Evolutionary conservation across 2,113 vertebrate species (phyloP).

Genomic region (Axis porcinus): DNA sequence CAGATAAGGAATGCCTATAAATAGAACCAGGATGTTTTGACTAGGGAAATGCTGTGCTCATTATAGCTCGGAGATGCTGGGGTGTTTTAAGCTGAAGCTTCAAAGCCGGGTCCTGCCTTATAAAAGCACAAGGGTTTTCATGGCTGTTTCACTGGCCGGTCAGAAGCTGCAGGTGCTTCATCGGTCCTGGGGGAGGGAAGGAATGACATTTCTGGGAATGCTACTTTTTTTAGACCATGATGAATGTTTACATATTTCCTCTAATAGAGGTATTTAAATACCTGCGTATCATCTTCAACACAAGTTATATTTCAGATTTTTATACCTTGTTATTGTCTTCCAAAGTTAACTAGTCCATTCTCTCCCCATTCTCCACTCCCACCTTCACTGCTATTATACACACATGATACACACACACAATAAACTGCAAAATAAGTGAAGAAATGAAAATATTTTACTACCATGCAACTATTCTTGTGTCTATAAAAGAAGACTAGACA

Average conservation of each 20-base stretch:
- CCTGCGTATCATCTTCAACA: conserved; percentile 10
- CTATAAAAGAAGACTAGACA: conserved; percentile 15
- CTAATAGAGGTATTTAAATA: conserved; percentile 27
- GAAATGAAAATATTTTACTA: neutral
- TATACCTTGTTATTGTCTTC: neutral
- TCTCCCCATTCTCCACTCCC: neutral
- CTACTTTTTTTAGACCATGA: conserved; percentile 25
- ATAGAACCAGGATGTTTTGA: conserved; percentile 71
- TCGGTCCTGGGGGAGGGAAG: conserved; percentile 31
- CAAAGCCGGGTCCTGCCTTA: conserved; percentile 60
- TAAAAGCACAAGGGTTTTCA: conserved; percentile 51
- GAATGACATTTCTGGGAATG: conserved; percentile 44
- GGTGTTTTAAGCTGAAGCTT: conserved; percentile 55
- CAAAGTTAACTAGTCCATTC: neutral
- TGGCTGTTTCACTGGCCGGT: conserved; percentile 7
- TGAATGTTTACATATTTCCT: conserved; percentile 36
- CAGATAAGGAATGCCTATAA: conserved; percentile 60
- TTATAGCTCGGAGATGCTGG: conserved; percentile 60
- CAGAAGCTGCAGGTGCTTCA: conserved; percentile 24
- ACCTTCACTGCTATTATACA: neutral
- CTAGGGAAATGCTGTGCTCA: conserved; percentile 68
- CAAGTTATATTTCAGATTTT: conserved; percentile 32
- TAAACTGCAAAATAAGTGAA: neutral
- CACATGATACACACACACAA: neutral
- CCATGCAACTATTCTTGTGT: neutral